Conservation (phyloP, 2,797 vertebrate genomes). For the Spinus olivaceus region DNA sequence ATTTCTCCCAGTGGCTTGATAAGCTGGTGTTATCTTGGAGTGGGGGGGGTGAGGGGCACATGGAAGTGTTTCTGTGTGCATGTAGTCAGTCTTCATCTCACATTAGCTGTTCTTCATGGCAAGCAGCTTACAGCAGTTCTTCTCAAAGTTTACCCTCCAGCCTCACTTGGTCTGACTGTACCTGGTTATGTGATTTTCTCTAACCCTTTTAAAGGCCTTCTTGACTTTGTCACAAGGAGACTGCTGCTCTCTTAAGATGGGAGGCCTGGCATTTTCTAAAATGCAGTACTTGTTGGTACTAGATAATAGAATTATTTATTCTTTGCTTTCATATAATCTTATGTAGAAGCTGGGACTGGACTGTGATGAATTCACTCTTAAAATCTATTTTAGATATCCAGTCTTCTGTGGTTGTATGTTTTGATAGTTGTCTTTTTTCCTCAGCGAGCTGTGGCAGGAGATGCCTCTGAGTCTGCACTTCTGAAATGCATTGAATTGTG, state of each 20-base stretch:
- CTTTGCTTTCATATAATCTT: background rate
- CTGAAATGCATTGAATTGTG: slow-evolving; percentile 94
- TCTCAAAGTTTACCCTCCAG: background rate
- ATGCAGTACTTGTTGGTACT: background rate
- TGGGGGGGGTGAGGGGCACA: background rate
- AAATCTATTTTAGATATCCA: background rate
- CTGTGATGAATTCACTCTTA: background rate
- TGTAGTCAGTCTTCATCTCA: background rate
- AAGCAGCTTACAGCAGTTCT: background rate
- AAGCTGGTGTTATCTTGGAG: background rate
- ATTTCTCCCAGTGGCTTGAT: background rate
- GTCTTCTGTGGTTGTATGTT: background rate
- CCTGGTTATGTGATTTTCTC: background rate
- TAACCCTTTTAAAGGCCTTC: background rate
- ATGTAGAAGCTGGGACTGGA: background rate
- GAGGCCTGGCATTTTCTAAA: background rate
- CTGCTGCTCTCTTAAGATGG: background rate
- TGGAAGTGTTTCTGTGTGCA: background rate
- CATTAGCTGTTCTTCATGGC: background rate
- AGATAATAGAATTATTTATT: background rate
- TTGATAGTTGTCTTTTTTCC: slow-evolving; percentile 9
- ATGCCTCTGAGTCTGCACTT: slow-evolving; percentile 92
- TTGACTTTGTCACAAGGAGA: background rate
- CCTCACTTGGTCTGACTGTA: background rate
- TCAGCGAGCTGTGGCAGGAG: slow-evolving; percentile 90